phyloP scores from a whole-genome alignment of 2,888 invertebrate species.

The Conomelus anceps region DNA sequence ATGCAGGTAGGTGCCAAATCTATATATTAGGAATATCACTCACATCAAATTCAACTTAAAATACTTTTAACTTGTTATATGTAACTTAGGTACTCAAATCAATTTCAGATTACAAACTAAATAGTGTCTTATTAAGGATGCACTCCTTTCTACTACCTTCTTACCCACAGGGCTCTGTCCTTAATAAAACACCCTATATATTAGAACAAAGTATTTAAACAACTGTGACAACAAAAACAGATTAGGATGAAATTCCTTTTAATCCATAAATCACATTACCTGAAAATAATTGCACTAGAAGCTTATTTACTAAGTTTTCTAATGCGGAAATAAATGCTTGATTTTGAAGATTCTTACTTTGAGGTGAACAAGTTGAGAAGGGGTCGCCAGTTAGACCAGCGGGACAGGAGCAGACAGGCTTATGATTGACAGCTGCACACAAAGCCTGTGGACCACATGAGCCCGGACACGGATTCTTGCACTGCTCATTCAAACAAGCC shows the following conservation, averaged over 20 bases:
- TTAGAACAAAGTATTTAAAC: no score
- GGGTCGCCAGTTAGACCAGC: constrained; percentile 56
- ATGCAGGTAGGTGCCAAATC: neutral
- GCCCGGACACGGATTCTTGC: constrained; percentile 56
- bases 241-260: no score
- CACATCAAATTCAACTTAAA: neutral
- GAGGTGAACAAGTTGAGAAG: constrained; percentile 47
- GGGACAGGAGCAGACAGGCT: constrained; percentile 57
- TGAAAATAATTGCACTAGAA: no score
- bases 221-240: no score
- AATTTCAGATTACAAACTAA: neutral
- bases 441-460: constrained; percentile 61
- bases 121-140: no score
- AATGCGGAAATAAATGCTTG: neutral
- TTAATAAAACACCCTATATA: no score
- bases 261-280: no score
- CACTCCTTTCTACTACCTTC: no score
- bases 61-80: neutral
- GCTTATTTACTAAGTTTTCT: no score
- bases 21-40: no score
- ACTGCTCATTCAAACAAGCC: constrained; percentile 49
- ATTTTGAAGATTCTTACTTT: constrained; percentile 39
- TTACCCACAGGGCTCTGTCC: no score
- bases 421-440: constrained; percentile 52
- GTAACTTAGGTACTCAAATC: neutral